These are phyloP conservation scores for Tretioscincus oriximinensis DNA, from an alignment of 2,113 vertebrate species.

Conservation along the genomic window DNA sequence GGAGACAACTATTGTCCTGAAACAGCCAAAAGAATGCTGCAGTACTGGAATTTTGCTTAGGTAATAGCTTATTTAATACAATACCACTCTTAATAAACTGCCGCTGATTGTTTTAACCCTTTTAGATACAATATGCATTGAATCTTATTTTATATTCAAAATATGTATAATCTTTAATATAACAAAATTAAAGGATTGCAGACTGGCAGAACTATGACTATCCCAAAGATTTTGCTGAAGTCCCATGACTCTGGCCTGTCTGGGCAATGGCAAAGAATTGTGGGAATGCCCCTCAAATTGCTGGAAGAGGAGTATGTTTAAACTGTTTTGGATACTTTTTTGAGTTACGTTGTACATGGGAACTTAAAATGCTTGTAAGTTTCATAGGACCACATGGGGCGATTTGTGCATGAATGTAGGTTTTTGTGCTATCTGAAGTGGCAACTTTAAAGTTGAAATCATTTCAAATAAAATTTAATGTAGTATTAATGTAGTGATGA, in stretches of 20 bases:
- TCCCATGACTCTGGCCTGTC: too few relatives aligned
- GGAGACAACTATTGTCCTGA: background rate
- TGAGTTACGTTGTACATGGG: background rate
- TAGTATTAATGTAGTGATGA: background rate
- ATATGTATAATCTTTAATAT: too few relatives aligned
- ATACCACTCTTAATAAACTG: slow-evolving; percentile 13
- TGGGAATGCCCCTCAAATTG: background rate
- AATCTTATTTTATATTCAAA: background rate
- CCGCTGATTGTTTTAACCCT: background rate
- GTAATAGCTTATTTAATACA: background rate
- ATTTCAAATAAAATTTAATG: background rate
- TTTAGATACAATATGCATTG: background rate
- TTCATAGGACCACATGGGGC: background rate
- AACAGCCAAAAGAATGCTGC: slow-evolving; percentile 13
- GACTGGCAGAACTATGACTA: too few relatives aligned
- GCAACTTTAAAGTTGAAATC: background rate
- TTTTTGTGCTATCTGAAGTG: slow-evolving; percentile 11
- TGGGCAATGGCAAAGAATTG: background rate
- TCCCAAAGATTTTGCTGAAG: too few relatives aligned
- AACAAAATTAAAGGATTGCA: background rate
- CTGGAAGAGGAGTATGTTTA: slow-evolving; percentile 20
- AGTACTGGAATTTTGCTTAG: slow-evolving; percentile 12
- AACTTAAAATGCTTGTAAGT: background rate
- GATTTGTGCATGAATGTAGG: slow-evolving; percentile 9
- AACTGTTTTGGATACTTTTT: background rate